Conservation (phyloP, 2,797 vertebrate genomes). For the Urophycis tenuis region DNA sequence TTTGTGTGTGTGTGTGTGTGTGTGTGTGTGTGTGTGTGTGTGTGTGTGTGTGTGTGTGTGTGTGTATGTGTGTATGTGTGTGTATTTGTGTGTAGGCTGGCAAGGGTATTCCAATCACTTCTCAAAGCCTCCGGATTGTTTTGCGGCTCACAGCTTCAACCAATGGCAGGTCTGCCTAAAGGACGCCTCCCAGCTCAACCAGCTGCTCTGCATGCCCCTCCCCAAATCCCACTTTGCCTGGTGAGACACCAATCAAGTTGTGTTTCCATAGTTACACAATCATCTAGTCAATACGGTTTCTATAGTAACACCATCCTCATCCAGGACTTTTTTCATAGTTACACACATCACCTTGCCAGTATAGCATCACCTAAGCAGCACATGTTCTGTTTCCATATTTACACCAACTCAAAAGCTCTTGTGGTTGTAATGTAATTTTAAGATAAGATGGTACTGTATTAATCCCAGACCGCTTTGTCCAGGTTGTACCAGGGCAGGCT, state of each 20-base stretch:
- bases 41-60: too few relatives aligned
- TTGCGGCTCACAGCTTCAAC: conserved; percentile 69
- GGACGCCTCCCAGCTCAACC: conserved; percentile 74
- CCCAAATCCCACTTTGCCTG: conserved; percentile 69
- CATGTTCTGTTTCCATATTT: too few relatives aligned
- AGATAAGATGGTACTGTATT: too few relatives aligned
- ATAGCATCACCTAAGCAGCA: too few relatives aligned
- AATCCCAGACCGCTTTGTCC: too few relatives aligned
- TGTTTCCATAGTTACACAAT: neutral
- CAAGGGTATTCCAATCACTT: neutral
- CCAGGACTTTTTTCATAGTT: too few relatives aligned
- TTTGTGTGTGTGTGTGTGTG: too few relatives aligned
- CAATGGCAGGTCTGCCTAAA: conserved; percentile 83
- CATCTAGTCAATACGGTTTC: neutral
- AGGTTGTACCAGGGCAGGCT: too few relatives aligned
- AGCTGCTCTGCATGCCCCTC: conserved; percentile 74
- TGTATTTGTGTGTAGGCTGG: conserved; percentile 21
- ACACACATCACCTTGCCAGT: too few relatives aligned
- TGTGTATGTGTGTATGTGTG: neutral
- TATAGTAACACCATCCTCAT: neutral
- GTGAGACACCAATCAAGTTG: conserved; percentile 54
- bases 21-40: too few relatives aligned
- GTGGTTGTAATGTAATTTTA: too few relatives aligned
- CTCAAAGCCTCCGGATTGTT: conserved; percentile 44
- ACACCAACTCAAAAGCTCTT: too few relatives aligned